Evolutionary conservation across 2,888 invertebrate genomes (phyloP).

Genomic region (Dione juno): DNA sequence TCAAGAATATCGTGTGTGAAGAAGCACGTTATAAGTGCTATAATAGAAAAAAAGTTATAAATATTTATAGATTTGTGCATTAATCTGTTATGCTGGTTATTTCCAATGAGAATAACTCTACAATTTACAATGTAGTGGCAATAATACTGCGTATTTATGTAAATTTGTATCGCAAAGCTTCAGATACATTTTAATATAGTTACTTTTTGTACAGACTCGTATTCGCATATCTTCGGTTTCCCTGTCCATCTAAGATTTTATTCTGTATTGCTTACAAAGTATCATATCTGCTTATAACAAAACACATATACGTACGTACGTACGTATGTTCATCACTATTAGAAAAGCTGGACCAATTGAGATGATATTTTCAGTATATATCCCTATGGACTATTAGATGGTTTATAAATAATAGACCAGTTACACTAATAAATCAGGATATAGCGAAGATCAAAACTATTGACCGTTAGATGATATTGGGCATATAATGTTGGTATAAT

Average conservation of each 20-base stretch:
- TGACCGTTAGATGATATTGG: too few relatives aligned
- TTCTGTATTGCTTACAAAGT: not conserved
- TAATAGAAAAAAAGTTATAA: not conserved
- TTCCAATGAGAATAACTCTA: not conserved
- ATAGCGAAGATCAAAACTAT: too few relatives aligned
- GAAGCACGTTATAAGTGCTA: too few relatives aligned
- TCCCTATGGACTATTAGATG: too few relatives aligned
- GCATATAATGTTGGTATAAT: too few relatives aligned
- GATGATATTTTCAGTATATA: too few relatives aligned
- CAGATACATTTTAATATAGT: constrained; percentile 3
- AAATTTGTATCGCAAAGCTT: not conserved
- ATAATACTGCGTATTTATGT: constrained; percentile 19
- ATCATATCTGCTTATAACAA: not conserved
- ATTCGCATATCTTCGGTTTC: constrained; percentile 5
- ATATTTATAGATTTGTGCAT: not conserved
- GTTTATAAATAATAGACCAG: too few relatives aligned
- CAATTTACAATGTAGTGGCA: constrained; percentile 16
- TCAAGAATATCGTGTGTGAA: not conserved
- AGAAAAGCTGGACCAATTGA: too few relatives aligned
- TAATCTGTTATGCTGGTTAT: not conserved
- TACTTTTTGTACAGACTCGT: not conserved
- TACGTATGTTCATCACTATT: too few relatives aligned
- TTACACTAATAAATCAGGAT: too few relatives aligned
- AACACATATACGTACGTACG: too few relatives aligned
- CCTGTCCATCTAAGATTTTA: not conserved